phyloP scores from a whole-genome alignment of 2,888 invertebrate genomes.

The Rhogogaster chlorosoma region DNA sequence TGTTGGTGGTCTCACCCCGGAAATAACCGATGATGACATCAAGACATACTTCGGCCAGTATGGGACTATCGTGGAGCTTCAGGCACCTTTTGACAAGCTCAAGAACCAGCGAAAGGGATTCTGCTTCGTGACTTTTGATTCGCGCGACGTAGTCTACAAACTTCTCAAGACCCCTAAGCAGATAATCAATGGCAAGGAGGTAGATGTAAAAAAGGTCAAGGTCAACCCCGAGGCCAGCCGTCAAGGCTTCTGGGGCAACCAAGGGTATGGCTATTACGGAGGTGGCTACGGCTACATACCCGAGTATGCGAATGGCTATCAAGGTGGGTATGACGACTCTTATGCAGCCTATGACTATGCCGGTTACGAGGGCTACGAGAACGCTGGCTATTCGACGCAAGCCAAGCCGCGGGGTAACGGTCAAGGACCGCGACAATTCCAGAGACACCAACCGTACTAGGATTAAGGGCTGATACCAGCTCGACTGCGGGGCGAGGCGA shows the following conservation, averaged over 20 bases:
- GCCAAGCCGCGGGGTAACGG: slow-evolving; percentile 75
- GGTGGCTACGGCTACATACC: slow-evolving; percentile 73
- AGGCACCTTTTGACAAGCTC: slow-evolving; percentile 84
- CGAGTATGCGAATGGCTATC: slow-evolving; percentile 74
- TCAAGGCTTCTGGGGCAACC: slow-evolving; percentile 75
- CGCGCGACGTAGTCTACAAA: slow-evolving; percentile 81
- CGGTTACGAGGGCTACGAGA: slow-evolving; percentile 75
- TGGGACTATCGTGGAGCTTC: slow-evolving; percentile 82
- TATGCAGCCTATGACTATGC: slow-evolving; percentile 77
- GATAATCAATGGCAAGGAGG: slow-evolving; percentile 81
- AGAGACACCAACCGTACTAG: slow-evolving; percentile 77
- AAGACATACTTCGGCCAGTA: slow-evolving; percentile 82
- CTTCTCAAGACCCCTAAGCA: slow-evolving; percentile 81
- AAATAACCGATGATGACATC: slow-evolving; percentile 82
- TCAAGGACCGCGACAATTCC: slow-evolving; percentile 76
- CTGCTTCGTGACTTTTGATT: slow-evolving; percentile 85
- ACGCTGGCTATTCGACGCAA: slow-evolving; percentile 70
- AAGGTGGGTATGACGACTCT: slow-evolving; percentile 75
- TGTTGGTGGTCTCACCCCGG: slow-evolving; percentile 83
- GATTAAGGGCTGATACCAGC: neutral
- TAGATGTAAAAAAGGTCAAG: slow-evolving; percentile 80
- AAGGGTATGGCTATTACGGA: slow-evolving; percentile 72
- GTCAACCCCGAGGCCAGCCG: slow-evolving; percentile 79
- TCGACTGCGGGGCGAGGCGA: slow-evolving; percentile 10
- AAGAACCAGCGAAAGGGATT: slow-evolving; percentile 83